Evolutionary conservation across 2,888 invertebrate species (phyloP), one percentile per base, ranked within the genome.

Genomic region (Linnaemya tessellans): DNA sequence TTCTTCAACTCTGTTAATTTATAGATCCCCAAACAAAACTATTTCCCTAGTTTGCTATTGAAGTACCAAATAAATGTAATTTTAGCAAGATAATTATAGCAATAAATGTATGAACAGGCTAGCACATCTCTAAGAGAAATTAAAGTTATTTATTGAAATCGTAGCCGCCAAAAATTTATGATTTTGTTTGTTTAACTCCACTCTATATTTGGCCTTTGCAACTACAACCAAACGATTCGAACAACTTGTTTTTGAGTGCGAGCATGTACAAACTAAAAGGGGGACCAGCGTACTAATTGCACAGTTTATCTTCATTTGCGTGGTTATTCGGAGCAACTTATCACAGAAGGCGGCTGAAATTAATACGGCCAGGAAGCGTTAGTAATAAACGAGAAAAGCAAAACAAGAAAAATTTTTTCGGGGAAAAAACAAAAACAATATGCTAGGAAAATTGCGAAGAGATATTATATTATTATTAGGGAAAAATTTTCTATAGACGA

Each of bases 231-330:
- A 38, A 62, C 20, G 62, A 38, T 38, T 38, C 38, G 11, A 49
- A 30, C 11, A 67, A 18, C 38, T 30, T 46, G 15, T 15, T n/a
- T 25, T 43, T 25, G 15, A n/a, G 9, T 30, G 49, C 54, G n/a
- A n/a, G n/a, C n/a, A n/a, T n/a, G 18, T 41, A 41, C 81, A 58
- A 15, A 64, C 18, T 30, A 65, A 65, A 65, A 62, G 46, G 11
- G 80, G 62, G 30, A 30, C 65, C 71, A 49, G 65, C 30, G 30
- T 75, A 74, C 84, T 87, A 88, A 88, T 87, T 86, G 83, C 84
- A 51, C 83, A 86, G 79, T 87, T 86, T 86, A 83, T 87, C 86
- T 87, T 87, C 74, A 87, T 87, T 78, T 56, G 46, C 49, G 35
- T 58, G 38, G 20, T 62, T 22, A 51, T 30, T 49, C 30, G 75